Conservation (phyloP, 2,888 invertebrate species). For the Phlogophora meticulosa region DNA sequence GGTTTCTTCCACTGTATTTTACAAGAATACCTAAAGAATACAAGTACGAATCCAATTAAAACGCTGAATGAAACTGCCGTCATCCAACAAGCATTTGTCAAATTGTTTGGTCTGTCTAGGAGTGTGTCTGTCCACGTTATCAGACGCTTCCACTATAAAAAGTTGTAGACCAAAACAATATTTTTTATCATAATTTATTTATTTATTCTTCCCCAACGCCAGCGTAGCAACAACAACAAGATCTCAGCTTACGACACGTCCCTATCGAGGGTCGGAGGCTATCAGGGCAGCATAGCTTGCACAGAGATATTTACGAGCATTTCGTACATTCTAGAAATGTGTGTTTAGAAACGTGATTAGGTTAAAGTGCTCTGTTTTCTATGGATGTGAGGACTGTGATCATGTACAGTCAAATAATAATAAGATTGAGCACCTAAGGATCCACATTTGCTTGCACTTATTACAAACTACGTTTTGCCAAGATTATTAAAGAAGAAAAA, state of each 20-base stretch:
- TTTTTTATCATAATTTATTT: constrained; percentile 35
- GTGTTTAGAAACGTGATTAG: constrained; percentile 58
- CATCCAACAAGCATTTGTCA: background rate
- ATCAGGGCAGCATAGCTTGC: constrained; percentile 71
- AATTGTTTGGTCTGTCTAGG: constrained; percentile 15
- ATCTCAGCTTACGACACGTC: constrained; percentile 56
- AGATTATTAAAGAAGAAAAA: too few relatives aligned
- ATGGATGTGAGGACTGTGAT: background rate
- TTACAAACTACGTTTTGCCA: too few relatives aligned
- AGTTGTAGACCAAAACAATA: background rate
- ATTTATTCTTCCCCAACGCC: constrained; percentile 26
- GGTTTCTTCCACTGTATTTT: background rate
- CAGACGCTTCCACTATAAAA: constrained; percentile 17
- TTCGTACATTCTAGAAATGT: constrained; percentile 71
- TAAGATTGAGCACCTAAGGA: too few relatives aligned
- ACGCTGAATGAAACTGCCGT: background rate
- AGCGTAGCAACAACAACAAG: constrained; percentile 57
- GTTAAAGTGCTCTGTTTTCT: constrained; percentile 20
- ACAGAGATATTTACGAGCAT: constrained; percentile 55
- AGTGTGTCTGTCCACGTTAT: constrained; percentile 24
- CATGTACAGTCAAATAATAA: background rate
- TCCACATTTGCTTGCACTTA: too few relatives aligned
- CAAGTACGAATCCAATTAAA: background rate
- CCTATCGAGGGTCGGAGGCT: constrained; percentile 74
- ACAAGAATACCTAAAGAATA: background rate